Conservation (phyloP, 1,140 invertebrate genomes). For the Lepidurus packardi region DNA sequence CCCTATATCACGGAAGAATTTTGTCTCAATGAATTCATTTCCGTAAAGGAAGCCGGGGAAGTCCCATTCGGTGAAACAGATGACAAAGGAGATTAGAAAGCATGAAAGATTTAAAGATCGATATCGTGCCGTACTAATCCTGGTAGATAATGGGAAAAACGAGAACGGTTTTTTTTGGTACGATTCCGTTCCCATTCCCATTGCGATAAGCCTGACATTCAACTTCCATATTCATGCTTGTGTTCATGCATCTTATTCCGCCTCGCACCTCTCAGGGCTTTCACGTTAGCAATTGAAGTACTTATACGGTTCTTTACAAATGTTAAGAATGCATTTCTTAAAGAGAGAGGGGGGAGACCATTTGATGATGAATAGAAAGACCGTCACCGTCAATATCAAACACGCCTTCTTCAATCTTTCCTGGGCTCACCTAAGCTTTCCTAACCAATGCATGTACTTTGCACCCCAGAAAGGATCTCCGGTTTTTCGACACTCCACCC, state of each 20-base stretch:
- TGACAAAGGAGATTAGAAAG: background rate
- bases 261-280: too few relatives aligned
- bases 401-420: background rate
- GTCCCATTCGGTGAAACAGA: background rate
- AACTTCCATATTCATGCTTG: too few relatives aligned
- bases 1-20: background rate
- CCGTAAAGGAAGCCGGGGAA: background rate
- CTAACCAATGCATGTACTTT: background rate
- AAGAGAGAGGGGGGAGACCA: background rate
- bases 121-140: background rate
- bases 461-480: background rate
- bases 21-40: background rate
- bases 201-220: too few relatives aligned
- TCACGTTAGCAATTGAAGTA: background rate
- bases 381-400: background rate
- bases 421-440: background rate
- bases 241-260: too few relatives aligned
- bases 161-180: background rate
- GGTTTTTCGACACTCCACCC: constrained; percentile 2
- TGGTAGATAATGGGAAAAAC: background rate
- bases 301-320: background rate
- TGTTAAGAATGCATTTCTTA: background rate
- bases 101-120: background rate
- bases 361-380: background rate
- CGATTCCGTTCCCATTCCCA: too few relatives aligned